Base-by-base conservation (phyloP, 2,888 invertebrate genomes). In the Lepetodrilus schrolli region DNA sequence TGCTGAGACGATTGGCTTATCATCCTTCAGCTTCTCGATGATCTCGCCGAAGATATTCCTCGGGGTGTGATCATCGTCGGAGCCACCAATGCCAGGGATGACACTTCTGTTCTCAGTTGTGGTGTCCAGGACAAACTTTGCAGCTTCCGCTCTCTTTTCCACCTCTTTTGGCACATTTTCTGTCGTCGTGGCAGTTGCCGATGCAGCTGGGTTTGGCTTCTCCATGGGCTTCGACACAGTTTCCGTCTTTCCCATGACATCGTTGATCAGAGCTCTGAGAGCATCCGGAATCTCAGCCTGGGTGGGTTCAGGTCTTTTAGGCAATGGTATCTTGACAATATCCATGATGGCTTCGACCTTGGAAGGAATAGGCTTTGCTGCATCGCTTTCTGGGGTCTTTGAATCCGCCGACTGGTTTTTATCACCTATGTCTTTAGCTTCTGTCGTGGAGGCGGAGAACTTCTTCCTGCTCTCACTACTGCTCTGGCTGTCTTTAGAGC, bases 231-330 rank as follows among this genome's bases (percentile, higher is more conserved):
- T 21, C 13, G 34, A 2, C n/a, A 26, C 23, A 26, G 43, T 48
- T n/a, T 43, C n/a, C 21, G 47, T 58, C 26, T 65, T 51, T 5
- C 80, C 80, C 74, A 73, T 76, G 8, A 80, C 78, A 71, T 80
- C 78, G 34, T 80, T 74, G 78, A 80, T 80, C n/a, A 80, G 68
- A n/a, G 78, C 80, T 37, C 76, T 76, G 4, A 80, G 71, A 4
- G 78, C 80, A 43, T 75, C 69, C 0, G 80, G 80, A 50, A 80
- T 74, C 37, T 72, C 36, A 2, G 48, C 66, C 8, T n/a, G 51
- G 65, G 20, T 76, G 43, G 1, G 69, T 50, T 21, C 72, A 51
- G 37, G 69, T 30, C 5, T 71, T 23, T 23, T 34, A 48, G 34
- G n/a, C n/a, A n/a, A n/a, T n/a, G n/a, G n/a, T n/a, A n/a, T n/a